A percentile compares a stretch with the other conserved stretches of the same genome.
These are phyloP conservation scores for Sebastes schlegelii DNA, from an alignment of 2,113 vertebrate genomes.

Conservation along the genomic window DNA sequence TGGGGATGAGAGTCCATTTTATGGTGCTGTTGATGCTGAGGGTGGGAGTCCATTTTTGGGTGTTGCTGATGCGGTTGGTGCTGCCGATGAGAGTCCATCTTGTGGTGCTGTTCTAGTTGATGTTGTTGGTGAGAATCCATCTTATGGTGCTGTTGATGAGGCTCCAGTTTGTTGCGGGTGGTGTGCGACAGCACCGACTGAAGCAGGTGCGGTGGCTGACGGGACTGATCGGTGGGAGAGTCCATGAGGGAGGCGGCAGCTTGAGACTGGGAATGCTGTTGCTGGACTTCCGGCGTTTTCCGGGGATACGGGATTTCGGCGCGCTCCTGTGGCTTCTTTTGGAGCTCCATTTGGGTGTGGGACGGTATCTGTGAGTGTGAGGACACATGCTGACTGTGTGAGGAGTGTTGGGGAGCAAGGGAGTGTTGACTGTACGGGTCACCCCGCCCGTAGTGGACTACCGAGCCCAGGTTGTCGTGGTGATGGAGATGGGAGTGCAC, in stretches of 20 bases:
- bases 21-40: conserved; percentile 69
- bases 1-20: conserved; percentile 76
- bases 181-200: conserved; percentile 94
- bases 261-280: conserved; percentile 84
- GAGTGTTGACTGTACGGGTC: conserved; percentile 84
- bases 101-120: conserved; percentile 64
- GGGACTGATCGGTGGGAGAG: conserved; percentile 84
- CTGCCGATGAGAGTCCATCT: conserved; percentile 69
- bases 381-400: conserved; percentile 78
- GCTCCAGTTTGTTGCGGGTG: conserved; percentile 86
- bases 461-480: conserved; percentile 89
- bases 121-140: conserved; percentile 69
- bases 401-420: conserved; percentile 79
- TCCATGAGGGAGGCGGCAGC: conserved; percentile 85
- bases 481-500: conserved; percentile 83
- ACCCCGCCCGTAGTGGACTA: conserved; percentile 91
- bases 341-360: conserved; percentile 84
- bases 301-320: conserved; percentile 85
- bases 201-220: conserved; percentile 87
- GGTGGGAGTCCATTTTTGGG: conserved; percentile 75
- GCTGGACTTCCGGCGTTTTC: conserved; percentile 83
- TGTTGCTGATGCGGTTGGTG: conserved; percentile 73
- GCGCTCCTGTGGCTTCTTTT: conserved; percentile 86
- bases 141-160: conserved; percentile 75
- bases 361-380: conserved; percentile 81